phyloP scores from a whole-genome alignment of 2,888 invertebrate species.

The Cordylochernes scorpioides region DNA sequence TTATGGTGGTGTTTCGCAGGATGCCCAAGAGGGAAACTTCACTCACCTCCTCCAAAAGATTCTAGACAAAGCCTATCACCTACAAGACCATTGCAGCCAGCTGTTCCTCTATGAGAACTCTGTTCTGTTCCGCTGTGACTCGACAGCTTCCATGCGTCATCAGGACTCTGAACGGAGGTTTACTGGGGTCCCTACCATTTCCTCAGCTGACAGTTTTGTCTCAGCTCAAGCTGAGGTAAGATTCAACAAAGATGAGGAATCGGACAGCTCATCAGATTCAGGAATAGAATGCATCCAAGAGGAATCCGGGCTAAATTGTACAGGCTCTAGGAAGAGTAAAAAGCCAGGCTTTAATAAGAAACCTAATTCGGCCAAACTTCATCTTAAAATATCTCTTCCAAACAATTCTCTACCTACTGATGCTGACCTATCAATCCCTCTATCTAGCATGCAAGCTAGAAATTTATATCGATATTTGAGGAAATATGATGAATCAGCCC shows the following conservation, averaged over 20 bases:
- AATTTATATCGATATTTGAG: no score
- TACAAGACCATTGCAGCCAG: constrained; percentile 39
- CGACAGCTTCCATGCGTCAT: constrained; percentile 8
- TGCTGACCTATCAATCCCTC: no score
- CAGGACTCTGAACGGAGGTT: constrained; percentile 19
- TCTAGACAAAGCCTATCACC: constrained; percentile 51
- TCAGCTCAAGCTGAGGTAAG: constrained; percentile 50
- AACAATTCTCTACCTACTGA: no score
- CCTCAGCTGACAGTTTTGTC: constrained; percentile 80
- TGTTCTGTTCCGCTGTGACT: constrained; percentile 51
- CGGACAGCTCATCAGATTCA: no score
- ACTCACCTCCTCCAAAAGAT: constrained; percentile 48
- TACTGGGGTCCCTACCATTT: constrained; percentile 33
- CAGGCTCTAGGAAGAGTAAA: no score
- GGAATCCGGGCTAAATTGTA: no score
- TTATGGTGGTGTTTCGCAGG: constrained; percentile 6
- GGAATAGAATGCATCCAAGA: no score
- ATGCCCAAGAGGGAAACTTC: constrained; percentile 56
- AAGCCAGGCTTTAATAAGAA: no score
- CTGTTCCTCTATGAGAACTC: constrained; percentile 26
- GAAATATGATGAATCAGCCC: no score
- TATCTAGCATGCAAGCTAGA: no score
- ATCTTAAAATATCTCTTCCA: no score
- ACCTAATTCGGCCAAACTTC: no score
- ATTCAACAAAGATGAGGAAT: neutral